A percentile compares a stretch with the other conserved stretches of the same genome.
Conservation (phyloP, 1,140 invertebrate genomes). For the Steinernema khuongi region DNA sequence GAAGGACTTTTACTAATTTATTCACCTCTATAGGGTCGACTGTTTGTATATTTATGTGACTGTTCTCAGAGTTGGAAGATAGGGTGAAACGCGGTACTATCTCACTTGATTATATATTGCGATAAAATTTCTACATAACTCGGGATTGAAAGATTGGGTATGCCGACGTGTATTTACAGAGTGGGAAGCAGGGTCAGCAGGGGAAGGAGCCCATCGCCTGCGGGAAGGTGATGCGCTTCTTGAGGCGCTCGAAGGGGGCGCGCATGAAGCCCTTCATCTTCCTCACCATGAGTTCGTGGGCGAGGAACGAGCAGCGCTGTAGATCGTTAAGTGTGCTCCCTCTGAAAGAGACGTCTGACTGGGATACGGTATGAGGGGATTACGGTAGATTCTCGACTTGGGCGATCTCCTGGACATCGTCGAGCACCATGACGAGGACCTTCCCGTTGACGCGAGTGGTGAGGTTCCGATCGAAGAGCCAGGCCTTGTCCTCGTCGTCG, state of each 20-base stretch:
- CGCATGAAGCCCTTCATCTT: neutral
- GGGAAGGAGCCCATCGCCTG: neutral
- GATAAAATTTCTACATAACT: neutral
- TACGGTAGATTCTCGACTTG: neutral
- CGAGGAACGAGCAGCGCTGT: neutral
- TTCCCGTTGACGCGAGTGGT: neutral
- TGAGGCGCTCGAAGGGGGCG: neutral
- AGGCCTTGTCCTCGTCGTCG: constrained; percentile 1
- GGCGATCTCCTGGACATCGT: constrained; percentile 4
- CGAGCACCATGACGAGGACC: constrained; percentile 12
- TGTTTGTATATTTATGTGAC: constrained; percentile 10
- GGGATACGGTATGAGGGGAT: neutral
- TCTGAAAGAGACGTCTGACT: neutral
- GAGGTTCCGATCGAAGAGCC: neutral
- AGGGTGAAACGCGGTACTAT: neutral
- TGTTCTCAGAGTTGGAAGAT: too few relatives aligned
- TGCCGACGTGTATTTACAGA: neutral
- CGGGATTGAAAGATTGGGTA: neutral
- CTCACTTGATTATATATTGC: too few relatives aligned
- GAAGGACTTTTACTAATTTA: neutral
- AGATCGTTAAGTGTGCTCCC: neutral
- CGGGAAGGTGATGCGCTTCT: neutral
- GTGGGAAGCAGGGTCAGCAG: neutral
- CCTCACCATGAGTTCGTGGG: neutral
- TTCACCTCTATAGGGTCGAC: neutral